phyloP scores from a whole-genome alignment of 2,888 invertebrate genomes.

The Apocheima hispidaria region DNA sequence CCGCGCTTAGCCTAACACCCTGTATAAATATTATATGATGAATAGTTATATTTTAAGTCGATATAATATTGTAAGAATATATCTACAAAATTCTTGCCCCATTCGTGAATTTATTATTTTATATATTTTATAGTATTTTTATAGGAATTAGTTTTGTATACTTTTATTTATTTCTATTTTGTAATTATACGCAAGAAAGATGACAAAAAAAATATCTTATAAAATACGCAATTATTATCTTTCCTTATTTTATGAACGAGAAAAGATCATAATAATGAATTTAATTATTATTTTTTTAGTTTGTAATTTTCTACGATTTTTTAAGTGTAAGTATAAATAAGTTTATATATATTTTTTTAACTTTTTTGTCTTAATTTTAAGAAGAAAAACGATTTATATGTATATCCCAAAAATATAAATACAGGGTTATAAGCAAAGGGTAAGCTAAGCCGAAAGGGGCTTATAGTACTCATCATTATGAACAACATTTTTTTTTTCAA shows the following conservation, averaged over 20 bases:
- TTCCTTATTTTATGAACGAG: not conserved
- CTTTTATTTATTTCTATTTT: slow-evolving; percentile 3
- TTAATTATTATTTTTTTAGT: not conserved
- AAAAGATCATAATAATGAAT: not conserved
- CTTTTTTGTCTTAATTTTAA: slow-evolving; percentile 5
- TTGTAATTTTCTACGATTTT: slow-evolving; percentile 6
- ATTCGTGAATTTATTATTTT: slow-evolving; percentile 11
- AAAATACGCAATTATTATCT: not conserved
- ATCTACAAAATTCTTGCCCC: slow-evolving; percentile 6
- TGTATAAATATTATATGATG: not conserved
- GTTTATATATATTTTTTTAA: not conserved
- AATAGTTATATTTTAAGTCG: no score
- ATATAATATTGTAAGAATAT: not conserved
- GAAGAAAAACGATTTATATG: slow-evolving; percentile 1
- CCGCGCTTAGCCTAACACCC: not conserved
- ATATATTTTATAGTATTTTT: slow-evolving; percentile 36
- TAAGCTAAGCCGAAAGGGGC: no score
- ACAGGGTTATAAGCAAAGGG: no score
- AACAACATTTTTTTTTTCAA: not conserved
- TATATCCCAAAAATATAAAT: not conserved
- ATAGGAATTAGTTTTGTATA: slow-evolving; percentile 8
- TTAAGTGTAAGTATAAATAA: not conserved
- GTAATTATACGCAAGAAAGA: not conserved
- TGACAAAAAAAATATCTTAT: not conserved
- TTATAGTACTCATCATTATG: not conserved